These are phyloP conservation scores for Eufriesea mexicana DNA, from an alignment of 1,140 invertebrate species.

Conservation along the genomic window DNA sequence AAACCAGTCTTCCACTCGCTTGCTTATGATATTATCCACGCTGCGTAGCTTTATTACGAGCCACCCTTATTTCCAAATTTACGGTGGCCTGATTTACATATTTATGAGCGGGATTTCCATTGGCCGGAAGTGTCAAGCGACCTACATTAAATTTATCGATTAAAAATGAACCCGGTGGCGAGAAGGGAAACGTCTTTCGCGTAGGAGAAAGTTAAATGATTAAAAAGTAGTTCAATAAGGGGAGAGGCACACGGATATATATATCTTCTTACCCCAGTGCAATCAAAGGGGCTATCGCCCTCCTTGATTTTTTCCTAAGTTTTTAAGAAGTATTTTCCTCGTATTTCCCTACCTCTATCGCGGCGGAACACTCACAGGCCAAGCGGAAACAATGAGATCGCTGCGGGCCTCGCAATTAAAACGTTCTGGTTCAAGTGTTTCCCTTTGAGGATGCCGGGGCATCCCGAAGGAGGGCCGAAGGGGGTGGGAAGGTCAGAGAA, in stretches of 20 bases:
- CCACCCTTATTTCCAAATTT: slow-evolving; percentile 20
- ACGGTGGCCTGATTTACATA: slow-evolving; percentile 14
- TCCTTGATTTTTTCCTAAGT: slow-evolving; percentile 61
- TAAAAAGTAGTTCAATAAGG: slow-evolving; percentile 54
- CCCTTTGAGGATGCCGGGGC: slow-evolving; percentile 75
- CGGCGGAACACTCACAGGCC: slow-evolving; percentile 65
- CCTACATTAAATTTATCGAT: slow-evolving; percentile 76
- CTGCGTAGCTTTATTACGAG: not conserved
- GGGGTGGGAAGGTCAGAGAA: slow-evolving; percentile 62
- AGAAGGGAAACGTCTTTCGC: slow-evolving; percentile 17
- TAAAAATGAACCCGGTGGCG: slow-evolving; percentile 65
- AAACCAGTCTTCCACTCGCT: too few relatives aligned
- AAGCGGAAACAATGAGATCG: slow-evolving; percentile 78
- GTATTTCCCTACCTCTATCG: slow-evolving; percentile 50
- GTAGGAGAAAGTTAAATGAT: slow-evolving; percentile 42
- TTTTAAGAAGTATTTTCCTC: slow-evolving; percentile 67
- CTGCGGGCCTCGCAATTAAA: slow-evolving; percentile 79
- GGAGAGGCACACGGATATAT: slow-evolving; percentile 57
- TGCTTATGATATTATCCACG: not conserved
- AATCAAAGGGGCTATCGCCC: slow-evolving; percentile 70
- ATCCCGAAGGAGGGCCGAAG: slow-evolving; percentile 68
- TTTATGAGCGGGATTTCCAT: slow-evolving; percentile 17
- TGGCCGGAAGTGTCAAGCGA: slow-evolving; percentile 25
- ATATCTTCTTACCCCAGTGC: slow-evolving; percentile 44
- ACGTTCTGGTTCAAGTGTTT: slow-evolving; percentile 80